Conservation (phyloP, 2,113 vertebrate species). For the Donacobius atricapilla region DNA sequence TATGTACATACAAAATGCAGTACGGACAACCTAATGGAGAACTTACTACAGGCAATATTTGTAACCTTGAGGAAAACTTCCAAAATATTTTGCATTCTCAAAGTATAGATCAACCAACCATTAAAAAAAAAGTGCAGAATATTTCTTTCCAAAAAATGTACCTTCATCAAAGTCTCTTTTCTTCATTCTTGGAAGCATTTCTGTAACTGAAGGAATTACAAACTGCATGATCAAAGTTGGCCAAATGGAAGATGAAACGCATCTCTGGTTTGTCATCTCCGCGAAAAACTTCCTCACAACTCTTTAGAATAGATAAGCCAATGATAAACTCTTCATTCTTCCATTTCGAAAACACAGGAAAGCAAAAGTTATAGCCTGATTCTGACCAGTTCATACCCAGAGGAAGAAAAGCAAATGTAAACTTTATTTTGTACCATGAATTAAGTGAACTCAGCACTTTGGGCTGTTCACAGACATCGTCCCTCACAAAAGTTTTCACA, state of each 20-base stretch:
- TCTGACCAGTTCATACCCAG: background rate
- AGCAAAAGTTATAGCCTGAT: background rate
- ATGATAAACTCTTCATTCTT: too few species aligned
- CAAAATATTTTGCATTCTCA: background rate
- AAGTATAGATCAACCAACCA: background rate
- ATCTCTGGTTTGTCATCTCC: background rate
- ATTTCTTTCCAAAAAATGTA: background rate
- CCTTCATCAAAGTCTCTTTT: background rate
- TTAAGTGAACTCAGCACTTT: background rate
- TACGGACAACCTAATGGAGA: background rate
- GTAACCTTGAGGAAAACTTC: background rate
- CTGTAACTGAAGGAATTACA: background rate
- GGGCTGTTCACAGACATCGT: rapidly evolving
- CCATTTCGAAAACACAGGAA: background rate
- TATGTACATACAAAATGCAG: background rate
- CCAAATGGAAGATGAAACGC: background rate
- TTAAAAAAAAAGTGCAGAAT: background rate
- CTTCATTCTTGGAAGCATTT: background rate
- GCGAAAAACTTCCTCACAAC: background rate
- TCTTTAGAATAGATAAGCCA: too few species aligned
- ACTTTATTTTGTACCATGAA: background rate
- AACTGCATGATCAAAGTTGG: background rate
- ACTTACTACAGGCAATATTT: background rate
- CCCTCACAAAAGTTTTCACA: background rate
- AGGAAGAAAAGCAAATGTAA: background rate